phyloP scores from a whole-genome alignment of 2,113 vertebrate genomes.

The Capreolus pygargus region DNA sequence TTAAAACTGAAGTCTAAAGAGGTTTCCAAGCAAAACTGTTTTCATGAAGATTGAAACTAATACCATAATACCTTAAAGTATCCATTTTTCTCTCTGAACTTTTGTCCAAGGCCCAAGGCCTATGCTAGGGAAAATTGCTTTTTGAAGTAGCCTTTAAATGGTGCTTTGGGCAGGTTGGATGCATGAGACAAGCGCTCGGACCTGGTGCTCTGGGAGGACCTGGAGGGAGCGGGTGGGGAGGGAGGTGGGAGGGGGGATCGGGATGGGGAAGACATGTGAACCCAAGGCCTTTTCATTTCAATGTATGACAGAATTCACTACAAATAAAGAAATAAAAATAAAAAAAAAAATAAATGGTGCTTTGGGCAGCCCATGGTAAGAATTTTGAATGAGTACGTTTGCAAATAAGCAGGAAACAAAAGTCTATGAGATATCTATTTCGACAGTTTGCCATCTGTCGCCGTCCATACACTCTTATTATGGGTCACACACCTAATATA shows the following conservation, averaged over 20 bases:
- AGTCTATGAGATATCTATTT: not conserved
- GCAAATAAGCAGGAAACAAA: constrained; percentile 36
- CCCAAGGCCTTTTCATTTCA: no score
- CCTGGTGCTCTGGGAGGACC: no score
- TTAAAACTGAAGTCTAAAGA: not conserved
- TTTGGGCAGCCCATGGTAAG: not conserved
- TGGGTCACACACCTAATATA: not conserved
- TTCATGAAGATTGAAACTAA: not conserved
- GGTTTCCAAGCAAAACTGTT: not conserved
- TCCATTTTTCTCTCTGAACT: not conserved
- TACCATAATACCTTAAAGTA: not conserved
- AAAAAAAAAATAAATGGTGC: no score
- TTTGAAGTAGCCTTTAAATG: not conserved
- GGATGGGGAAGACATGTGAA: no score
- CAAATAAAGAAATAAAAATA: no score
- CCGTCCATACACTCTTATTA: not conserved
- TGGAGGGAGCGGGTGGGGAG: no score
- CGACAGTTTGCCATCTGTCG: not conserved
- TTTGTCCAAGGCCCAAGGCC: not conserved
- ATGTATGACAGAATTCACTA: no score
- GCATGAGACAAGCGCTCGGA: no score
- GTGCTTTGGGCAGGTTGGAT: no score
- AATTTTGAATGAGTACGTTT: not conserved
- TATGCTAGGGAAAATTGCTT: not conserved
- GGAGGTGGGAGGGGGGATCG: no score